Conservation (phyloP, 1,140 invertebrate species). For the Chionoecetes opilio region DNA sequence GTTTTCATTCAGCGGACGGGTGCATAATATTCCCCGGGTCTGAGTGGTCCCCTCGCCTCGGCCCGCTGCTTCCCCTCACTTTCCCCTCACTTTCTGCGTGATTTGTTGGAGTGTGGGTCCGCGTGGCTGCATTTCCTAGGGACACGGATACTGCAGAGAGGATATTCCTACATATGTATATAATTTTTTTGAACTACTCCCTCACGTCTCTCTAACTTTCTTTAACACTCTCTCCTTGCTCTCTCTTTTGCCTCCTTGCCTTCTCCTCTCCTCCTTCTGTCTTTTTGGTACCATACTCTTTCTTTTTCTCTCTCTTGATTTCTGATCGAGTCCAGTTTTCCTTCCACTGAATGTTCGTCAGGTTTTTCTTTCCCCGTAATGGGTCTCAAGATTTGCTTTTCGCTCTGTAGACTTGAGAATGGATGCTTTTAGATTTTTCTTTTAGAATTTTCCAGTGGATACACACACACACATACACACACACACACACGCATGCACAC, state of each 20-base stretch:
- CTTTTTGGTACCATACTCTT: background rate
- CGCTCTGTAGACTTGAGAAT: background rate
- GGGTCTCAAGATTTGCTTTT: background rate
- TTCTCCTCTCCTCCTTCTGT: background rate
- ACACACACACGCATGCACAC: background rate
- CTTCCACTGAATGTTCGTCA: background rate
- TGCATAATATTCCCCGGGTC: background rate
- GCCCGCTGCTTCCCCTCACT: background rate
- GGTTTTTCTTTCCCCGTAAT: background rate
- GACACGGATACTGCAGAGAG: background rate
- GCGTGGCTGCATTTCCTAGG: background rate
- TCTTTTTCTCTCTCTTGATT: slow-evolving; percentile 11
- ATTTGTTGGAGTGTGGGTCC: background rate
- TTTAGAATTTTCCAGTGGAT: background rate
- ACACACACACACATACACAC: background rate
- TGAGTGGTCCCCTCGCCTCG: slow-evolving; percentile 2
- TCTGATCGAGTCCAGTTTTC: background rate
- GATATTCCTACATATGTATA: background rate
- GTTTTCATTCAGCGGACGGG: slow-evolving; percentile 1
- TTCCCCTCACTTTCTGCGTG: slow-evolving; percentile 5
- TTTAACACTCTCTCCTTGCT: background rate
- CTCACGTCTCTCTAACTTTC: background rate
- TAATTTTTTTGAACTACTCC: background rate
- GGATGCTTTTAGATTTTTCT: background rate
- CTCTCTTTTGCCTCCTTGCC: background rate